Evolutionary conservation across 2,113 vertebrate species (phyloP).

Genomic region (Epinephelus lanceolatus): DNA sequence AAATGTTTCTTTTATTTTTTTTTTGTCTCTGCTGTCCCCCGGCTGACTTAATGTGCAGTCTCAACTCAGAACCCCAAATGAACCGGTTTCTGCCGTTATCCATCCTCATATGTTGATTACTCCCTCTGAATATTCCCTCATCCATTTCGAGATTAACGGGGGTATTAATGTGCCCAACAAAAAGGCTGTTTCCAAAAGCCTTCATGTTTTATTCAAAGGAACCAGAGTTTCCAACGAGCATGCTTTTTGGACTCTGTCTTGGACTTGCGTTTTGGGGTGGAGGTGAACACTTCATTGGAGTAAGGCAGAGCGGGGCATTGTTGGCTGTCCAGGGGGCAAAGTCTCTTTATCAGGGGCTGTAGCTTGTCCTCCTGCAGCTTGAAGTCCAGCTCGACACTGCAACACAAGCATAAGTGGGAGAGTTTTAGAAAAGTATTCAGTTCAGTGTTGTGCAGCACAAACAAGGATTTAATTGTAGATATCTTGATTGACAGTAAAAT

Average conservation of each 20-base stretch:
- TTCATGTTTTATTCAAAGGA: conserved; percentile 88
- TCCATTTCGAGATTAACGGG: conserved; percentile 80
- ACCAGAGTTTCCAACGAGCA: conserved; percentile 99
- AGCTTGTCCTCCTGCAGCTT: conserved; percentile 98
- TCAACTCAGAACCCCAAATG: conserved; percentile 54
- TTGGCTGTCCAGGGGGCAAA: conserved; percentile 92
- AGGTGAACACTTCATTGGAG: conserved; percentile 94
- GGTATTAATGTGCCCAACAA: conserved; percentile 48
- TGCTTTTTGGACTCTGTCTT: conserved; percentile 99
- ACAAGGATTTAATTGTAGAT: background rate
- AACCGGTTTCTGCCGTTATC: conserved; percentile 45
- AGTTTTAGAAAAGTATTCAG: background rate
- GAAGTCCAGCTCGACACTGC: conserved; percentile 97
- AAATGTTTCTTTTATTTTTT: conserved; percentile 32
- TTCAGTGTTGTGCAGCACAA: background rate
- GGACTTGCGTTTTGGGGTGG: conserved; percentile 97
- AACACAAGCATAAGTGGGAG: conserved; percentile 50
- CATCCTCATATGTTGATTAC: conserved; percentile 46
- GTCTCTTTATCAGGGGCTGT: conserved; percentile 95
- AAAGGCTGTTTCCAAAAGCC: conserved; percentile 57
- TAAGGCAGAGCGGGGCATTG: conserved; percentile 96
- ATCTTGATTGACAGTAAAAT: background rate
- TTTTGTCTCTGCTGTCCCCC: conserved; percentile 52
- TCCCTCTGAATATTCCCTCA: conserved; percentile 63
- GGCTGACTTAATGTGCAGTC: conserved; percentile 56